A percentile compares a stretch with the other conserved stretches of the same genome.
Evolutionary conservation across 1,140 invertebrate genomes (phyloP).

Genomic region (Drosophila quadrilineata): DNA sequence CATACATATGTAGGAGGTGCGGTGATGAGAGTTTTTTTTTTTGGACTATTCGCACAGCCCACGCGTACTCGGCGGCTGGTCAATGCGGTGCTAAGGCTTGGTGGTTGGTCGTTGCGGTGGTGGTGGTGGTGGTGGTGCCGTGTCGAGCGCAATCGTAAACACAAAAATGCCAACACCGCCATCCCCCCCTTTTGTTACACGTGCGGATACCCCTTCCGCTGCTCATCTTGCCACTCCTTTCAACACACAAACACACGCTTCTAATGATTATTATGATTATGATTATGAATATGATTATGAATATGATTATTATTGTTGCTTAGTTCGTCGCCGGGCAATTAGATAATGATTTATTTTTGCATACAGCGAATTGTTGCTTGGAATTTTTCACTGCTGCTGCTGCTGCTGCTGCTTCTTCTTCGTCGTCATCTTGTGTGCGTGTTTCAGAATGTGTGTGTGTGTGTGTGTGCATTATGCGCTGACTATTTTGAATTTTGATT

Average conservation of each 20-base stretch:
- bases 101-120: neutral
- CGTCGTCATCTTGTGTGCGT: too few relatives aligned
- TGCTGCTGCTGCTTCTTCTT: too few relatives aligned
- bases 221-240: too few relatives aligned
- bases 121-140: neutral
- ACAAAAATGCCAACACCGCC: too few relatives aligned
- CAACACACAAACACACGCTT: neutral
- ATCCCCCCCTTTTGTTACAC: conserved; percentile 66
- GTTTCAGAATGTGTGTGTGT: neutral
- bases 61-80: neutral
- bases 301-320: conserved; percentile 19
- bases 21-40: too few relatives aligned
- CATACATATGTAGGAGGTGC: too few relatives aligned
- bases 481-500: conserved; percentile 32
- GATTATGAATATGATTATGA: too few relatives aligned
- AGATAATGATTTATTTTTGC: conserved; percentile 78
- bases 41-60: too few relatives aligned
- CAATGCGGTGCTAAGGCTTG: too few relatives aligned
- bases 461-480: conserved; percentile 18
- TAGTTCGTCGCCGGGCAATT: conserved; percentile 53
- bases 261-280: neutral
- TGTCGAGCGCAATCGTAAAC: conserved; percentile 57
- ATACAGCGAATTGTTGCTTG: conserved; percentile 35
- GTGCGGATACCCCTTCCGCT: conserved; percentile 48
- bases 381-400: conserved; percentile 44